Evolutionary conservation across 2,113 vertebrate genomes (phyloP).

Genomic region (Nasalis larvatus): DNA sequence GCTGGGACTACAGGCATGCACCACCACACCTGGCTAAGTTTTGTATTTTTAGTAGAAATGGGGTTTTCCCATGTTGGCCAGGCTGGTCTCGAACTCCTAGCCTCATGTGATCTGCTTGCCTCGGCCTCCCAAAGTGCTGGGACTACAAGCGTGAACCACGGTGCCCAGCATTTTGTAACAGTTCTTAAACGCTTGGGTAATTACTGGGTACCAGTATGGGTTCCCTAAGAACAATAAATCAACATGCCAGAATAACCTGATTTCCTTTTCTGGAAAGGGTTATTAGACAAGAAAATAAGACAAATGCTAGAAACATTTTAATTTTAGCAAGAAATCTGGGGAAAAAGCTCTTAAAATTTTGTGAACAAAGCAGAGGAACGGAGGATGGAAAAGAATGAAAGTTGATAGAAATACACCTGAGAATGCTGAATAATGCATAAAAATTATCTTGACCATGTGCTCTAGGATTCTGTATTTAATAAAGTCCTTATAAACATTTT

Average conservation of each 20-base stretch:
- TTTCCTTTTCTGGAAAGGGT: not conserved
- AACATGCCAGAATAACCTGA: not conserved
- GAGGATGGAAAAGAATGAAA: slow-evolving; percentile 6
- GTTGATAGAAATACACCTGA: not conserved
- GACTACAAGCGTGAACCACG: no score
- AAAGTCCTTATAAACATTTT: not conserved
- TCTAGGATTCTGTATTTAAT: not conserved
- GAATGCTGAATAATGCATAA: not conserved
- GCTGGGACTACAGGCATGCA: no score
- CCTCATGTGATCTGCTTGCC: no score
- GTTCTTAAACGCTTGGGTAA: not conserved
- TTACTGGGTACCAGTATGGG: not conserved
- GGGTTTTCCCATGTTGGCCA: no score
- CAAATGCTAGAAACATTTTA: slow-evolving; percentile 19
- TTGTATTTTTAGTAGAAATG: no score
- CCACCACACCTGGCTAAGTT: no score
- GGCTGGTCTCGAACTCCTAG: no score
- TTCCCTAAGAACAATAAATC: not conserved
- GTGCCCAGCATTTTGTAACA: not conserved
- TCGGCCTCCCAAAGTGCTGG: no score
- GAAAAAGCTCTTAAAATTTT: slow-evolving; percentile 23
- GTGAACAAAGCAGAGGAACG: not conserved
- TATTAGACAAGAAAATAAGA: not conserved
- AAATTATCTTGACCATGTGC: not conserved
- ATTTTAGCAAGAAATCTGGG: slow-evolving; percentile 34